Base-by-base conservation (phyloP, 2,888 invertebrate species). In the Saturnia pavonia region DNA sequence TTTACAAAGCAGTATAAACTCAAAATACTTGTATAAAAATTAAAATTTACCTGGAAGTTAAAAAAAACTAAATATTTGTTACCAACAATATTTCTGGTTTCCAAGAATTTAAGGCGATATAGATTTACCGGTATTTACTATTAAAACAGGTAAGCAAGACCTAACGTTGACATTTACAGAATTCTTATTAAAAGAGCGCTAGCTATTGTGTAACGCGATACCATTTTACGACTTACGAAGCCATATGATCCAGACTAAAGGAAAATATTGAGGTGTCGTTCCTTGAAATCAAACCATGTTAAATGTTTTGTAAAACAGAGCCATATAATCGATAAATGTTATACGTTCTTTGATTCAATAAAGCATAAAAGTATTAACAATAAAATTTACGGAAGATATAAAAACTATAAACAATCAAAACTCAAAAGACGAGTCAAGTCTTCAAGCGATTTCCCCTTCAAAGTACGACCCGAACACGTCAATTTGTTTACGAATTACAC, bases 401-500 rank as follows among this genome's bases (percentile, higher is more conserved):
- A 54, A 79, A 80, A 78, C 80, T 81, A 80, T 85, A 85, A 86
- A 85, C 82, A 85, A 84, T 83, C 80, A 81, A 82, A 77, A 81
- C 82, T 87, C 85, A 88, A 88, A 88, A 90, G 89, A 89, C 86
- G 88, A 88, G 91, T 91, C 91, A 90, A 88, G 84, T 90, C 88
- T 84, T 89, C 86, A 90, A 88, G 86, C 82, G 80, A 80, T 82
- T 83, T 84, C 85, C 85, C 87, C 88, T 88, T 89, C 88, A 91
- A 89, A 88, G 89, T 86, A 83, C 82, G 85, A 87, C 85, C 85
- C 86, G 88, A 88, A 87, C 82, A 90, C 90, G 91, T 93, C 93
- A 92, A 93, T 94, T 94, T 93, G 93, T 93, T 89, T 93, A 93
- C 90, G 91, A 92, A 92, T 93, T 92, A 93, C 91, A 91, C 90